Evolutionary conservation across 1,140 invertebrate species (phyloP).

Genomic region (Cyclina sinensis): DNA sequence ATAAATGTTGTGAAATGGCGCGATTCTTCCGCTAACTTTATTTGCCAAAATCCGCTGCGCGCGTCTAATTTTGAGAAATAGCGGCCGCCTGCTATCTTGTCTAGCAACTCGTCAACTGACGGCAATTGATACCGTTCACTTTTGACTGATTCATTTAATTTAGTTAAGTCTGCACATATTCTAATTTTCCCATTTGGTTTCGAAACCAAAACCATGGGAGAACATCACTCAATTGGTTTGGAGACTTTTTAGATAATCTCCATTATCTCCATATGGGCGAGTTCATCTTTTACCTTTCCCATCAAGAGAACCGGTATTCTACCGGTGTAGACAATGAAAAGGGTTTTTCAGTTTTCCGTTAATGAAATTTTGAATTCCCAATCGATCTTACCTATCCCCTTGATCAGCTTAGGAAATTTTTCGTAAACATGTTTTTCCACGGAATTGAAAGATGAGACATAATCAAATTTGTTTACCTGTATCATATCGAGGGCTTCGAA

Average conservation of each 20-base stretch:
- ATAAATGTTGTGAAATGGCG: slow-evolving; percentile 60
- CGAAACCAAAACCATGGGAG: slow-evolving; percentile 29
- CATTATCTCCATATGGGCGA: slow-evolving; percentile 50
- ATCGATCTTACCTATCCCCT: neutral
- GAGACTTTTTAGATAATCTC: slow-evolving; percentile 59
- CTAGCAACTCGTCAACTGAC: slow-evolving; percentile 42
- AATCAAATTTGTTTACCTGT: neutral
- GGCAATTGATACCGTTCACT: slow-evolving; percentile 40
- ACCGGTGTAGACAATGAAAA: slow-evolving; percentile 21
- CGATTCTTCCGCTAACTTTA: slow-evolving; percentile 32
- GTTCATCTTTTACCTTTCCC: slow-evolving; percentile 55
- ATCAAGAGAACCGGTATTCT: slow-evolving; percentile 49
- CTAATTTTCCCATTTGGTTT: slow-evolving; percentile 43
- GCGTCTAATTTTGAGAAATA: slow-evolving; percentile 84
- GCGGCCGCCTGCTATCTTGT: slow-evolving; percentile 75
- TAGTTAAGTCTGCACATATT: slow-evolving; percentile 27
- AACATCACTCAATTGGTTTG: slow-evolving; percentile 58
- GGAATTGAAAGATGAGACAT: neutral
- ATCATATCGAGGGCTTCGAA: neutral
- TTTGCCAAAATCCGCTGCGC: slow-evolving; percentile 84
- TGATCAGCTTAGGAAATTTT: slow-evolving; percentile 14
- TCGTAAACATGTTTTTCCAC: neutral
- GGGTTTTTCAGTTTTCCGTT: neutral
- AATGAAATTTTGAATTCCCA: slow-evolving; percentile 9
- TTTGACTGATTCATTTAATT: slow-evolving; percentile 50